Conservation (phyloP, 2,113 vertebrate genomes). For the Notothenia coriiceps region DNA sequence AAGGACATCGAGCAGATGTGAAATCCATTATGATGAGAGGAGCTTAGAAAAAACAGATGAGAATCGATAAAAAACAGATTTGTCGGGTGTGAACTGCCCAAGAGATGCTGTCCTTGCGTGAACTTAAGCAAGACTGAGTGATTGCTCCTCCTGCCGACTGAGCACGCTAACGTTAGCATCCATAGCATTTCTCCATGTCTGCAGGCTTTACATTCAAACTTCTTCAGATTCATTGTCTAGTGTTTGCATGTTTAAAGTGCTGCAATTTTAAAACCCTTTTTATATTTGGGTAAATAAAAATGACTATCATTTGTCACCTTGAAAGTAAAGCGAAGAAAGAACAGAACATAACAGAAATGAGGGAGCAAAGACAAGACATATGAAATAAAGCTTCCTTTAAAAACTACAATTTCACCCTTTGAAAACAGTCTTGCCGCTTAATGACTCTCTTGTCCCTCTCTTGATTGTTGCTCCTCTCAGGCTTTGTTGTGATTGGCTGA, state of each 20-base stretch:
- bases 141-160: conserved; percentile 26
- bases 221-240: not conserved
- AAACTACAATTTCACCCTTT: conserved; percentile 17
- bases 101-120: conserved; percentile 38
- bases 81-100: conserved; percentile 38
- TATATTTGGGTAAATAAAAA: not conserved
- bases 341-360: not conserved
- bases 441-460: not conserved
- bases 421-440: not conserved
- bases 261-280: not conserved
- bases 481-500: conserved; percentile 36
- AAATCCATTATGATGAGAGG: conserved; percentile 66
- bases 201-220: not conserved
- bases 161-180: not conserved
- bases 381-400: not conserved
- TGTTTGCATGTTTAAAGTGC: not conserved
- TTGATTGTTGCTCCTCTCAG: conserved; percentile 25
- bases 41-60: conserved; percentile 34
- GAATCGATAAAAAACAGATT: conserved; percentile 62
- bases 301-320: not conserved
- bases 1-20: conserved; percentile 60
- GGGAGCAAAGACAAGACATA: not conserved
- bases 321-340: not conserved
- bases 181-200: not conserved
- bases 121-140: conserved; percentile 46